Conservation (phyloP, 1,140 invertebrate genomes). For the Pygmarrhopalites habei region DNA sequence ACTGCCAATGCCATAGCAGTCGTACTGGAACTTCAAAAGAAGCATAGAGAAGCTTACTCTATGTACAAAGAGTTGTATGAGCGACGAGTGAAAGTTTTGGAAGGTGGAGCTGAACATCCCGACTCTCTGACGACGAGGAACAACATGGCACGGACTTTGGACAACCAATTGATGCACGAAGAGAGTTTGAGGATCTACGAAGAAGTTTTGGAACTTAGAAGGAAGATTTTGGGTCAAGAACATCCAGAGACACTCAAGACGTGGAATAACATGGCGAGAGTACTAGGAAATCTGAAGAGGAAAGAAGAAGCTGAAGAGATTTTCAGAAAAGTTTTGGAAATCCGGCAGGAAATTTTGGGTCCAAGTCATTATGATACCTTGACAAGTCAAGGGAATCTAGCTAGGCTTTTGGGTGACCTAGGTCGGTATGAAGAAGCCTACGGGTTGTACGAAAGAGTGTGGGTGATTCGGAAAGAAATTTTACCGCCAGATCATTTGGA, state of each 20-base stretch:
- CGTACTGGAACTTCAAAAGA: too few relatives aligned
- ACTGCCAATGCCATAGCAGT: too few relatives aligned
- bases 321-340: slow-evolving; percentile 23
- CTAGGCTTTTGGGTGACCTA: slow-evolving; percentile 32
- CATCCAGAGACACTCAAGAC: slow-evolving; percentile 17
- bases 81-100: not conserved
- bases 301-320: slow-evolving; percentile 20
- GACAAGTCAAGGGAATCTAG: slow-evolving; percentile 32
- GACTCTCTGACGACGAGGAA: slow-evolving; percentile 17
- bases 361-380: slow-evolving; percentile 26
- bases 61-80: not conserved
- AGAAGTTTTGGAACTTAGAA: slow-evolving; percentile 18
- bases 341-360: slow-evolving; percentile 13
- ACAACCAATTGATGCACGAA: slow-evolving; percentile 15
- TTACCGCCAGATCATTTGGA: slow-evolving; percentile 38
- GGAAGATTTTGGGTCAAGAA: slow-evolving; percentile 12
- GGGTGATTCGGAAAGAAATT: slow-evolving; percentile 30
- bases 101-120: slow-evolving; percentile 21
- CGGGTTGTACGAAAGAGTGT: slow-evolving; percentile 35
- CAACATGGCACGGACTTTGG: slow-evolving; percentile 20
- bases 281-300: slow-evolving; percentile 16
- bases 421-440: slow-evolving; percentile 40
- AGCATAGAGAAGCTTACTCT: not conserved
- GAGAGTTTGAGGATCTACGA: slow-evolving; percentile 25
- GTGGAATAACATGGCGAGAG: slow-evolving; percentile 23